Base-by-base conservation (phyloP, 2,888 invertebrate genomes). In the Diaprepes abbreviatus region DNA sequence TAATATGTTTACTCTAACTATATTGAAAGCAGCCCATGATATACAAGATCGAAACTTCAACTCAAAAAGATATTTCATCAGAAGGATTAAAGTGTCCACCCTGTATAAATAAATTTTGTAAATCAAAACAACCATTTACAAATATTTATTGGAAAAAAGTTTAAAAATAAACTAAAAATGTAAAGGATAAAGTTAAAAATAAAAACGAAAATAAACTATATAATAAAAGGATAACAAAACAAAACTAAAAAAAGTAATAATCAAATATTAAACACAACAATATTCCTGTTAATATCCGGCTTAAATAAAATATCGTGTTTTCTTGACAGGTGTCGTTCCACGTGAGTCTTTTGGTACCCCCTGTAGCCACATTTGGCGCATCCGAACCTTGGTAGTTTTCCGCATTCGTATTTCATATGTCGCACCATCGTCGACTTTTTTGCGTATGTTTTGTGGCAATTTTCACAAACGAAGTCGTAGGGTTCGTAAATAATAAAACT, bases 331-430 rank as follows among this genome's bases (percentile, higher is more conserved):
- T 80, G 80, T 5, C 79, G 72, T 55, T 79, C 78, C n/a, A 80
- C 80, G 70, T 80, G 80, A 0, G 78, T 79, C 58, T 80, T 80
- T 70, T 80, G 80, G 68, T 79, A 79, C 4, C 79, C 80, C 54
- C 79, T 70, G 70, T 80, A 80, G 1, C 76, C 71, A 54, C 80
- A 80, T 12, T 74, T 75, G 10, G 79, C 75, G 68, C 82, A 83
- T 19, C 77, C 77, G 63, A 82, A 82, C 52, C 79, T 75, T 0
- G 82, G 82, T 59, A 78, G 60, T 66, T 80, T 79, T 9, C 79
- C 79, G 70, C 81, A 82, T 60, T 81, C 80, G 74, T 81, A 82
- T 66, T 80, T 81, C 66, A 80, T 77, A 59, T 81, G 79, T 12
- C 78, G 67, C 2, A 75, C 76, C 69, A 78, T 66, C 7, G 77